Base-by-base conservation (phyloP, 2,113 vertebrate species). In the Urocitellus parryii region DNA sequence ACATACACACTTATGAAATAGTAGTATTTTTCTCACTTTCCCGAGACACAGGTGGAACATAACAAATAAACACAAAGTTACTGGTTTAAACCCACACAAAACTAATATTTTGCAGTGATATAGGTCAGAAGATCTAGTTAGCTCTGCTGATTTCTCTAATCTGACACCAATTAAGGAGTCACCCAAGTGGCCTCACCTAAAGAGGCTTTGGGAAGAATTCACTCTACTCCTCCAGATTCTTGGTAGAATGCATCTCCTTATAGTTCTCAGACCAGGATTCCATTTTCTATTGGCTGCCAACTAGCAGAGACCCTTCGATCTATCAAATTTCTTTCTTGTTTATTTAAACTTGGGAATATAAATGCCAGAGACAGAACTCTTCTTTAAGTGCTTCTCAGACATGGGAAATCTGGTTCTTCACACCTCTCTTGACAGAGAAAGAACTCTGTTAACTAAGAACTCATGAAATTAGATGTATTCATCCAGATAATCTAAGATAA, bases 271-370 rank as follows among this genome's bases (percentile, higher is more conserved):
- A 14, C 22, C 13, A 51, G 79, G 11, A 65, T 45, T 51, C 27
- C 11, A 29, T 70, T 65, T 81, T 7, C 58, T 56, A 24, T 4
- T 85, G 42, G 16, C 72, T 77, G 6, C 58, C 53, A 83, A 8
- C 24, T 81, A 42, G 20, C 78, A 72, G 11, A 73, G 18, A 39
- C 5, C 22, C 18, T 68, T 37, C 65, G 24, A 27, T 72, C 17
- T 18, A 53, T 61, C 0, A 72, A 37, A 5, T 68, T 72, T 67
- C n/a, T 24, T 3, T 42, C 13, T 22, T 9, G 32, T 42, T 20
- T 27, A 63, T 1, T 32, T 45, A 4, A 37, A 45, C 2, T 0
- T 58, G 63, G 34, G 20, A 56, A 0, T 63, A 8, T 34, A 0
- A 32, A 53, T 20, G n/a, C 27, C 13, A 87, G 2, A 70, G n/a